Evolutionary conservation across 2,888 invertebrate genomes (phyloP), one percentile per base, ranked within the genome.

Genomic region (Phortica magna): DNA sequence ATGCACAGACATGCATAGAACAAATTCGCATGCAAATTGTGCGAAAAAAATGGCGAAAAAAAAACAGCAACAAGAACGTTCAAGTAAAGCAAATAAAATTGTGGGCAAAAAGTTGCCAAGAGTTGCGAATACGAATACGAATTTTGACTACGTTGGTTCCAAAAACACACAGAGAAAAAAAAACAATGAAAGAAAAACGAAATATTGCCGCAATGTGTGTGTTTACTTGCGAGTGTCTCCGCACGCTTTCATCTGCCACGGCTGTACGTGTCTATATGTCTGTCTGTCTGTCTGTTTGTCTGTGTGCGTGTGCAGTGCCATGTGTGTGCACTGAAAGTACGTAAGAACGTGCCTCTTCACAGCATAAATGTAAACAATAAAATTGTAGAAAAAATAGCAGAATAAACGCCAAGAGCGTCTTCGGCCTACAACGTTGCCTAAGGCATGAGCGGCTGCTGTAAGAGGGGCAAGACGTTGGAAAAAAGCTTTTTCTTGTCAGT

Each of bases 21-120:
- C 85, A 86, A 86, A 86, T 88, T 86, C 85, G 85, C 88, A 86
- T 86, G 85, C 88, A 86, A 86, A 86, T 88, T 86, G 85, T 86
- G 85, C 88, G 85, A 87, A 84, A 83, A 84, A 88, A 85, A 88
- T 88, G 80, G 82, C 79, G 65, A 64, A 73, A 75, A 65, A 64
- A 59, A 75, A 65, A 64, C 43, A 75, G 67, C 39, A 43, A 71
- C 55, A 67, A 48, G 5, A 31, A 75, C 14, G 12, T 65, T 64
- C 19, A 71, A 76, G 81, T 81, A 81, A 79, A 75, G 80, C 79
- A 83, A 84, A 83, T 78, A 78, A 79, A 83, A 80, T 80, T 22
- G 61, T 80, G 80, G 43, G 41, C 67, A 80, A 77, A 22, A 48
- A 48, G 2, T 48, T 14, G 48, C 48, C 48, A 75, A 70, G 61